Evolutionary conservation across 2,797 vertebrate genomes (phyloP), one percentile per base, ranked within the genome.

Genomic region (Melanotaenia nigrans): DNA sequence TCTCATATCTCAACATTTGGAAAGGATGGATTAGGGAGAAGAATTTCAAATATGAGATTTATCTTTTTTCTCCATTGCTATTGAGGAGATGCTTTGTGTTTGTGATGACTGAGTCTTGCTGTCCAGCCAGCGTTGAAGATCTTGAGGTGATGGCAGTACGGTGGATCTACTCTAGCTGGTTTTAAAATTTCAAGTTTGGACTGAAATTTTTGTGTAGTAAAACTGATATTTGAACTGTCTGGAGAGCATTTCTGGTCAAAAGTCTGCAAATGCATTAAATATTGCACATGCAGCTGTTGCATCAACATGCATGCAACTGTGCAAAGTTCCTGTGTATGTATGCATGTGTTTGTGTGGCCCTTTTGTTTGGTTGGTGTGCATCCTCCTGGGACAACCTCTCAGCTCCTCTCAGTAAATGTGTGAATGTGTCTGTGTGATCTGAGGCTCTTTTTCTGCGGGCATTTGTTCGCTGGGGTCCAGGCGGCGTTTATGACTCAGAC

Each of bases 401-500:
- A 82, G 45, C 79, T 81, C 72, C 77, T 65, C 68, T 82, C 87
- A 86, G 90, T 77, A 75, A 90, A 89, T 86, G 74, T 85, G 87
- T 81, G 77, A 89, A 84, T 85, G 70, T 77, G 78, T 66, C 75
- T 61, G 65, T 84, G 65, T 75, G 83, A 86, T 84, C 74, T 63
- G 68, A 54, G n/a, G 57, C 71, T 74, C 55, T 61, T 62, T 56
- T 28, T 72, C 36, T 62, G 59, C 80, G 76, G 69, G 80, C 85
- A 79, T 82, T 79, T 45, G 70, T 76, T 61, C 3, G 3, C 61
- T 45, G 63, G 68, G 61, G 75, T 87, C 72, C 22, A 14, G 55
- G 61, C 36, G 0, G 67, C 9, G 11, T 90, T 90, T 86, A 89
- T 77, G 70, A 85, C 81, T 81, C 77, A 56, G 56, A 78, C 71